These are phyloP conservation scores for Phalera bucephala DNA, from an alignment of 2,888 invertebrate genomes.

Conservation along the genomic window DNA sequence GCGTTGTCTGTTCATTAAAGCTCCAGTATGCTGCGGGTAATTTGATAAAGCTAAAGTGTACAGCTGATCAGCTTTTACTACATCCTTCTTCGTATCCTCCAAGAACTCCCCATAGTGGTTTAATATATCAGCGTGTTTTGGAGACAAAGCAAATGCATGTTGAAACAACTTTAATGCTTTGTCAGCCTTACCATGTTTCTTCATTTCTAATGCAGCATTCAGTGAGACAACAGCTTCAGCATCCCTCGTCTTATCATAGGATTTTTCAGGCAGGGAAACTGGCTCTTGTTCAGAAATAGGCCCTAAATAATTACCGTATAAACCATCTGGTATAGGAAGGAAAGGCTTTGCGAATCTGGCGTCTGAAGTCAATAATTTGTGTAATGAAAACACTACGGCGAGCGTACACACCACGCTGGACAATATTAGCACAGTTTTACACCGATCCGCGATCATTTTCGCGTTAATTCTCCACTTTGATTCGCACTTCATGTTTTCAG, in stretches of 20 bases:
- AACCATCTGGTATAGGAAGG: slow-evolving; percentile 67
- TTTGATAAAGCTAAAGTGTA: slow-evolving; percentile 93
- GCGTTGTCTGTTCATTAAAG: slow-evolving; percentile 90
- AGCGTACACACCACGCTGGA: slow-evolving; percentile 72
- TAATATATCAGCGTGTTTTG: slow-evolving; percentile 95
- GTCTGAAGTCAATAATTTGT: slow-evolving; percentile 65
- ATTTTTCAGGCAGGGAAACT: slow-evolving; percentile 33
- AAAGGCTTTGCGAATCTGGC: slow-evolving; percentile 66
- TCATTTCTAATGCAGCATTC: slow-evolving; percentile 93
- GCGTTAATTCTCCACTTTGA: slow-evolving; percentile 48
- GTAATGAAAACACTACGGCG: slow-evolving; percentile 66
- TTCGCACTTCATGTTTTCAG: slow-evolving; percentile 62
- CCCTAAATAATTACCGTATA: slow-evolving; percentile 68
- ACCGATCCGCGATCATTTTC: slow-evolving; percentile 70
- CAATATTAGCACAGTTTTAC: slow-evolving; percentile 69
- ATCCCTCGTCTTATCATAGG: slow-evolving; percentile 54
- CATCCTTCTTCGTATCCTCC: slow-evolving; percentile 92
- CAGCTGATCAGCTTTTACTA: slow-evolving; percentile 94
- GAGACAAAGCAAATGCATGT: slow-evolving; percentile 95
- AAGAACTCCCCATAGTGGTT: slow-evolving; percentile 96
- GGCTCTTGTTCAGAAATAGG: slow-evolving; percentile 50
- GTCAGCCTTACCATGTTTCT: slow-evolving; percentile 89
- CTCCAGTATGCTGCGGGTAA: slow-evolving; percentile 92
- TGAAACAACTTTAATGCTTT: slow-evolving; percentile 94
- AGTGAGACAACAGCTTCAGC: slow-evolving; percentile 93